A percentile compares a stretch with the other conserved stretches of the same genome.
phyloP scores from a whole-genome alignment of 2,113 vertebrate species.

The Archilochus colubris region DNA sequence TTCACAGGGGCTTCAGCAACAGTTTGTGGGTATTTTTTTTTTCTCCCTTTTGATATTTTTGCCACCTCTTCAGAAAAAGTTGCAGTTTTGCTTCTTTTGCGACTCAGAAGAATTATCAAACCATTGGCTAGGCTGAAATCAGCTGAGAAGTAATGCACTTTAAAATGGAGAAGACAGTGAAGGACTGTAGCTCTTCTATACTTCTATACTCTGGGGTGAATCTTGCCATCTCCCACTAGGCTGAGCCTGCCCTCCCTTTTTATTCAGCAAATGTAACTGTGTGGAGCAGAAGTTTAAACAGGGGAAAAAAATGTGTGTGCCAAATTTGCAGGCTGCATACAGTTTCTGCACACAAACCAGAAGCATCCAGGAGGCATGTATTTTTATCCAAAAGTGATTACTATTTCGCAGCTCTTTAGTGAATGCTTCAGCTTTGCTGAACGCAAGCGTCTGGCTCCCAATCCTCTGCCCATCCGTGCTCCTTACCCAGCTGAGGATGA shows the following conservation, averaged over 20 bases:
- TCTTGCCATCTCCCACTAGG: slow-evolving; percentile 38
- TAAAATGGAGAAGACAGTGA: slow-evolving; percentile 13
- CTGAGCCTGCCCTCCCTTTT: slow-evolving; percentile 15
- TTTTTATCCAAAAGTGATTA: slow-evolving; percentile 28
- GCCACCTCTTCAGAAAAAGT: background rate
- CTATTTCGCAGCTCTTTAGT: slow-evolving; percentile 30
- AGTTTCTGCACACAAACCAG: background rate
- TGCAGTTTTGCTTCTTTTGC: background rate
- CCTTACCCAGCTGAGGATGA: background rate
- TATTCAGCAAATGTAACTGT: slow-evolving; percentile 21
- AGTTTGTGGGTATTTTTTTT: background rate
- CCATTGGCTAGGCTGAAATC: background rate
- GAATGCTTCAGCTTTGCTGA: background rate
- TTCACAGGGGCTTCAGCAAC: background rate
- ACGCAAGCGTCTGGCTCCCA: background rate
- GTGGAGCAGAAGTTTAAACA: slow-evolving; percentile 14
- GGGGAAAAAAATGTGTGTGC: background rate
- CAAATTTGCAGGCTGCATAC: background rate
- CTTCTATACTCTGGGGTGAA: background rate
- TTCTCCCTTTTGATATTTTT: background rate
- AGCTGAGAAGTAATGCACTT: background rate
- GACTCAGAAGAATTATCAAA: background rate
- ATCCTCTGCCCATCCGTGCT: rapidly evolving
- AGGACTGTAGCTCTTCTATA: background rate
- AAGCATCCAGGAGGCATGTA: background rate